Evolutionary conservation across 2,113 vertebrate species (phyloP), one percentile per base, ranked within the genome.

Genomic region (Dissostichus mawsoni): DNA sequence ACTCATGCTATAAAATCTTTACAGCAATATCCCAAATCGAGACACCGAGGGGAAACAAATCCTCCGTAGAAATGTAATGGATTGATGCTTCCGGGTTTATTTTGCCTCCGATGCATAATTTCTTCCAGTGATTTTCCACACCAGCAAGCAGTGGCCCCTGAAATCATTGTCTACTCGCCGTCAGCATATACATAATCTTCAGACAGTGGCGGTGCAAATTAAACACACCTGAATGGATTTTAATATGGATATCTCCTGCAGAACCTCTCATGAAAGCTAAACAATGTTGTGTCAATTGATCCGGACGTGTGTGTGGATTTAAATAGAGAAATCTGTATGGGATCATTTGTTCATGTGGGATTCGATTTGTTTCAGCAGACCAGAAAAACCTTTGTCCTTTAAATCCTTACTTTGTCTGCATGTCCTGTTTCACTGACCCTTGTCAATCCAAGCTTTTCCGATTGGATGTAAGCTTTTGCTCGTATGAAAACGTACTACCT

Each of bases 51-150:
- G 9, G 11, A 20, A 52, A n/a, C 52, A 18, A 29, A 29, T 9
- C 33, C 68, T 20, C 73, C 33, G 29, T 71, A 80, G 76, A 78
- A 81, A 78, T 51, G 72, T 74, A 86, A 86, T 79, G 55, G 75
- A 90, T 88, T 78, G 86, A 87, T 77, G 86, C 64, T 20, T 23
- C 33, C 1, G 48, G 85, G 83, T 91, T 91, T 92, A 72, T 87
- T 90, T 88, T 89, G 80, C 86, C 71, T 50, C 75, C 53, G 12
- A 48, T 85, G 83, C 13, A 1, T 68, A 89, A 84, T 76, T 80
- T 78, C 69, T 48, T 62, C 70, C 69, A 57, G 86, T 84, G 76
- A 90, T 91, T 91, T 91, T 91, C 89, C 87, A 88, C 89, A 16
- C 74, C 64, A 44, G 77, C 69, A n/a, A 85, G 55, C 85, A 85